A percentile compares a stretch with the other conserved stretches of the same genome.
Evolutionary conservation across 2,797 vertebrate genomes (phyloP).

Genomic region (Columba guinea): DNA sequence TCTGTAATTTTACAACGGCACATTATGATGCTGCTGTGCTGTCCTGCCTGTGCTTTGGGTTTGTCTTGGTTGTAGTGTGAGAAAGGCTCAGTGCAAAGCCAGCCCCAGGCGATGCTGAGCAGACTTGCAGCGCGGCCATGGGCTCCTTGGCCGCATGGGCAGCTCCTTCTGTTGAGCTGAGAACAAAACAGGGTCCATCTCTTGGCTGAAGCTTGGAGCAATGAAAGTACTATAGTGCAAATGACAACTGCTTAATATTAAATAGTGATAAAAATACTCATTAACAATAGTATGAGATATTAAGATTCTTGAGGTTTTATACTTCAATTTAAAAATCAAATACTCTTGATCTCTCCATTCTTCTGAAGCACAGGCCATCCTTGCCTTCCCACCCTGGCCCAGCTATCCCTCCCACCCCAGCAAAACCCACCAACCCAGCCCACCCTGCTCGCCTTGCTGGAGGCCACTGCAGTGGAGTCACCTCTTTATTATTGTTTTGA

Average conservation of each 20-base stretch:
- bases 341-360: not conserved
- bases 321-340: not conserved
- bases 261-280: not conserved
- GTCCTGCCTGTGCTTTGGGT: fast-evolving
- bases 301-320: not conserved
- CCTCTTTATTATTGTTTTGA: not conserved
- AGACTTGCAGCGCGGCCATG: fast-evolving
- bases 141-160: fast-evolving
- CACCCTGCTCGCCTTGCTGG: not conserved
- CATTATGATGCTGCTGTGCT: fast-evolving
- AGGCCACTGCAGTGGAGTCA: not conserved
- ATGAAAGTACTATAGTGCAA: not conserved
- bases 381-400: not conserved
- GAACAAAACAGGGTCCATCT: not conserved
- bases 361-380: not conserved
- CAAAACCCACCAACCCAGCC: not conserved
- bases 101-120: fast-evolving
- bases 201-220: not conserved
- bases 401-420: not conserved
- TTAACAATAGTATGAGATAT: not conserved
- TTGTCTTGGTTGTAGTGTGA: not conserved
- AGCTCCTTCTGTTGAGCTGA: not conserved
- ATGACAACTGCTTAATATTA: not conserved
- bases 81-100: not conserved
- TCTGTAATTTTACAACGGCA: not conserved